Evolutionary conservation across 1,140 invertebrate genomes (phyloP), one percentile per base, ranked within the genome.

Genomic region (Heliconius himera): DNA sequence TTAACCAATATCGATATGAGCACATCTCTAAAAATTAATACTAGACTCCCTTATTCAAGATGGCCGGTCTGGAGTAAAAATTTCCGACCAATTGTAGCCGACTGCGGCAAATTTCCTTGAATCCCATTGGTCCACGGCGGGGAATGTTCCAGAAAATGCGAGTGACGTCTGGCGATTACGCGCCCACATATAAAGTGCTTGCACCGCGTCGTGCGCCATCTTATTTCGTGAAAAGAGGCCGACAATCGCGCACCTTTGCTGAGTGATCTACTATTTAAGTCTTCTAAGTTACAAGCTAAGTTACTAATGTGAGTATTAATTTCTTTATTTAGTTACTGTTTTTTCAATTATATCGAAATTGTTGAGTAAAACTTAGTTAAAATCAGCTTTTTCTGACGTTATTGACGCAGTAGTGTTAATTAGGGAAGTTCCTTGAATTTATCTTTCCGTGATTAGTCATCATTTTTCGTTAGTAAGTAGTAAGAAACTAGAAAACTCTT

Each of bases 181-280:
- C 81, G 84, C 80, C 66, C 80, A 83, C 79, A 85, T 90, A 91
- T 93, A 91, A 87, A 89, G 76, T 86, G 80, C 81, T 76, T 77
- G 76, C 77, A 75, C 75, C 51, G 77, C 76, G 74, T 70, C 74
- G 72, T 75, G 46, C 87, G 89, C 90, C 89, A 89, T 88, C 84
- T 94, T 91, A 94, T 89, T 93, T 91, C 87, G 84, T 88, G 83
- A 88, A 87, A 88, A 87, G 89, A 92, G 91, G 87, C 91, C 91
- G 93, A 88, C 90, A 91, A 91, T 93, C 91, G 91, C 91, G 90
- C 93, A 94, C 91, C 82, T 91, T 92, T 93, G 91, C 91, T 89
- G 90, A 93, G 91, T 88, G 88, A 85, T 88, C 88, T 88, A 85
- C 85, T 89, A 87, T 84, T 83, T 86, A 89, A 90, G 85, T 91